Evolutionary conservation across 2,797 vertebrate species (phyloP).

Genomic region (Anguilla pacifica): DNA sequence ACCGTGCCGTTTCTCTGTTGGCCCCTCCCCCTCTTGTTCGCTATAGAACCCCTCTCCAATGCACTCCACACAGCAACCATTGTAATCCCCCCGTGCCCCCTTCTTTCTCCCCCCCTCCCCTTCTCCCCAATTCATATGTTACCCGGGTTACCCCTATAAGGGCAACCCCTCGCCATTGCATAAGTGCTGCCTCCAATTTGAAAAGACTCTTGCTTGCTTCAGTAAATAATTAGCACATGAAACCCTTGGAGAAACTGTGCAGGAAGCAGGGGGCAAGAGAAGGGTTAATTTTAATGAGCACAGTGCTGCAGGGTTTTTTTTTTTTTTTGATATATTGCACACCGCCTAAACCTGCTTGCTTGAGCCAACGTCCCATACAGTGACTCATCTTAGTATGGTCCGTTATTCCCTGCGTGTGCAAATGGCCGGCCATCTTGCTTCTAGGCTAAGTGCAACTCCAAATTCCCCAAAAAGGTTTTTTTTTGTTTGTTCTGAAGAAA

Average conservation of each 20-base stretch:
- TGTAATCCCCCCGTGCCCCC: conserved; percentile 54
- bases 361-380: conserved; percentile 36
- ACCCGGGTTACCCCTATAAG: conserved; percentile 72
- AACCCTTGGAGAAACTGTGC: conserved; percentile 63
- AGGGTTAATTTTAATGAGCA: conserved; percentile 69
- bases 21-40: conserved; percentile 42
- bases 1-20: conserved; percentile 58
- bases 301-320: conserved; percentile 56
- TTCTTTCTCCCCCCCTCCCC: conserved; percentile 48
- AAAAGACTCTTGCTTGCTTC: conserved; percentile 71
- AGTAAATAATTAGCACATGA: conserved; percentile 77
- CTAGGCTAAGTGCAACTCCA: neutral
- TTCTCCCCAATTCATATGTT: conserved; percentile 67
- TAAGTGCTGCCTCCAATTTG: conserved; percentile 68
- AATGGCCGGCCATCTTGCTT: conserved; percentile 19
- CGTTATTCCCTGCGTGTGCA: conserved; percentile 22
- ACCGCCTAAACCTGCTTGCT: conserved; percentile 30
- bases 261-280: conserved; percentile 70
- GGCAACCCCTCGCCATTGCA: conserved; percentile 65
- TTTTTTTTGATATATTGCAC: conserved; percentile 45
- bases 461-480: neutral
- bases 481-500: neutral
- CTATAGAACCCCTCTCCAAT: conserved; percentile 58
- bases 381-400: conserved; percentile 39
- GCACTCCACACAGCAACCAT: conserved; percentile 63